Conservation (phyloP, 2,888 invertebrate species). For the Drosophila glabriapex region DNA sequence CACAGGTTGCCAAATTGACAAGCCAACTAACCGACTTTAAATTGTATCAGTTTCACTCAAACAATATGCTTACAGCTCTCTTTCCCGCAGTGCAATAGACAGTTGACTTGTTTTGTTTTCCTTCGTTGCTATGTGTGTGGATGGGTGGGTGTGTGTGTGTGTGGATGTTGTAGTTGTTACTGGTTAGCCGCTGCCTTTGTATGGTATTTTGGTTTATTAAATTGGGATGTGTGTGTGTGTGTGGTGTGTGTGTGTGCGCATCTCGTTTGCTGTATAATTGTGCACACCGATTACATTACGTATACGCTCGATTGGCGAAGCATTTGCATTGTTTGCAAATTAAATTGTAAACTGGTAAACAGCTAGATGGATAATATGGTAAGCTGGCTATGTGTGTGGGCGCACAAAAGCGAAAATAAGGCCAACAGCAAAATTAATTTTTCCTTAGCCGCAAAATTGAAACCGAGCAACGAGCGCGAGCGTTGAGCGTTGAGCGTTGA, state of each 20-base stretch:
- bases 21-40: conserved; percentile 36
- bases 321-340: conserved; percentile 46
- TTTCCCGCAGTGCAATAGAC: conserved; percentile 19
- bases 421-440: conserved; percentile 70
- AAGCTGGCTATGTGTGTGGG: background rate
- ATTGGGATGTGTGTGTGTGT: conserved; percentile 35
- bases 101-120: conserved; percentile 7
- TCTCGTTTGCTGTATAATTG: conserved; percentile 66
- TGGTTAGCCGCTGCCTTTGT: conserved; percentile 47
- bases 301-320: conserved; percentile 59
- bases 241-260: conserved; percentile 21
- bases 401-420: conserved; percentile 37
- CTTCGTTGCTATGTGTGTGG: background rate
- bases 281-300: conserved; percentile 60
- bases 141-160: conserved; percentile 3
- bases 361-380: background rate
- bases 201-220: conserved; percentile 61
- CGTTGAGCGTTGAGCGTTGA: conserved; percentile 49
- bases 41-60: background rate
- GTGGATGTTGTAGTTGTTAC: conserved; percentile 14
- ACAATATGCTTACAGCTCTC: background rate
- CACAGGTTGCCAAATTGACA: conserved; percentile 53
- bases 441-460: conserved; percentile 77
- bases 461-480: conserved; percentile 51
- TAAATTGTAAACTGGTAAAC: conserved; percentile 48